These are phyloP conservation scores for Sarcophaga rosellei DNA, from an alignment of 2,888 invertebrate species.

Conservation along the genomic window DNA sequence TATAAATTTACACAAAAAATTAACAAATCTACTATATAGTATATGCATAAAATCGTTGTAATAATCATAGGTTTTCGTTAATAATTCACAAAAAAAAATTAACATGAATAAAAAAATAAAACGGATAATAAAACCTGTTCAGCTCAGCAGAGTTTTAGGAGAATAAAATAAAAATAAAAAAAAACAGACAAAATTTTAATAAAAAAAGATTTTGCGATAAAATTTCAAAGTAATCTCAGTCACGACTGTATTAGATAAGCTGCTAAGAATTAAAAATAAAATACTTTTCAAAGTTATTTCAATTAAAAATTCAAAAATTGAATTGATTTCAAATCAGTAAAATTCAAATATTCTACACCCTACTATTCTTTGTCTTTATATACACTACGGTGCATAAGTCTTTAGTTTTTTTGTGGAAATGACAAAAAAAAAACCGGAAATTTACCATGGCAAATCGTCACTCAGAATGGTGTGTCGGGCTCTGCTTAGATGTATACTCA, in stretches of 20 bases:
- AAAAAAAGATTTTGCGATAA: neutral
- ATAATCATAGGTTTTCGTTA: neutral
- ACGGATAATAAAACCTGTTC: constrained; percentile 10
- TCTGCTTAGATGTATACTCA: too few species aligned
- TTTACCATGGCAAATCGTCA: too few species aligned
- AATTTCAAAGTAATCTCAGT: too few species aligned
- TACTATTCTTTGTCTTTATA: too few species aligned
- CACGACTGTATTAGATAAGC: too few species aligned
- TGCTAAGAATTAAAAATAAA: too few species aligned
- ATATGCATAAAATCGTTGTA: constrained; percentile 18
- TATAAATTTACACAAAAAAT: constrained; percentile 12
- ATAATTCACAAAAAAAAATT: neutral
- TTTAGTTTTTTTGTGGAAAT: too few species aligned
- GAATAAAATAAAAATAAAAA: neutral
- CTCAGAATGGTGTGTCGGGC: too few species aligned
- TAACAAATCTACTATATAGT: neutral
- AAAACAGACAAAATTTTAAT: neutral
- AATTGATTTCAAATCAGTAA: neutral
- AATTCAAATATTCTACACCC: neutral
- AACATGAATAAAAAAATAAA: neutral
- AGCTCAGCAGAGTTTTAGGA: constrained; percentile 15
- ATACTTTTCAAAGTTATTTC: too few species aligned
- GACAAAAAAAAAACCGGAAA: too few species aligned
- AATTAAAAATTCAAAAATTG: too few species aligned
- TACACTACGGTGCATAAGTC: too few species aligned